Percentiles rank a stretch among this genome's conserved stretches.
These are phyloP conservation scores for Epinephelus lanceolatus DNA, from an alignment of 2,113 vertebrate genomes.

Conservation along the genomic window DNA sequence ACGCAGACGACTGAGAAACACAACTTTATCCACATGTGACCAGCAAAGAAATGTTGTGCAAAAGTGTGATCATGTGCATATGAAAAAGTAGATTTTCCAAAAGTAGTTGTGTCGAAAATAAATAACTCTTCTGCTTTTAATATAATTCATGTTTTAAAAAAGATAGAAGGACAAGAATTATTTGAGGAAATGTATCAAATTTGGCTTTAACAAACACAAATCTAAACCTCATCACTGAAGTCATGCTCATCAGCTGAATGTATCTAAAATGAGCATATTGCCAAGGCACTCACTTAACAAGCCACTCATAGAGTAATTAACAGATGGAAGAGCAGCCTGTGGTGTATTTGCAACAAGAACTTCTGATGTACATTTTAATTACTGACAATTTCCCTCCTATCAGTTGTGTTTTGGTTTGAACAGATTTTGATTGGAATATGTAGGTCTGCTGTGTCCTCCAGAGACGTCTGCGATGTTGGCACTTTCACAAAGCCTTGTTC, in stretches of 20 bases:
- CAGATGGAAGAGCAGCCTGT: slow-evolving; percentile 75
- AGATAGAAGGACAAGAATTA: not conserved
- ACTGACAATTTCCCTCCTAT: slow-evolving; percentile 66
- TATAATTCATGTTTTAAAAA: not conserved
- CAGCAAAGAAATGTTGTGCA: not conserved
- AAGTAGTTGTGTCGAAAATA: not conserved
- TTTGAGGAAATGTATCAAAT: slow-evolving; percentile 21
- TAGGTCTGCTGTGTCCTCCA: slow-evolving; percentile 53
- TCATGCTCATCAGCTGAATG: slow-evolving; percentile 57
- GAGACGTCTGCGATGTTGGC: slow-evolving; percentile 28
- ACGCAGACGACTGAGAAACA: not conserved
- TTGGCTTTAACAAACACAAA: slow-evolving; percentile 35
- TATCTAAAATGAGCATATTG: slow-evolving; percentile 53
- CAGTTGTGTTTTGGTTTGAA: slow-evolving; percentile 56
- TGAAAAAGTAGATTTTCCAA: not conserved
- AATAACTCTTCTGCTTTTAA: not conserved
- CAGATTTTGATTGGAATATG: slow-evolving; percentile 56
- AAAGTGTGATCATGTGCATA: not conserved
- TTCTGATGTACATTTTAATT: slow-evolving; percentile 77
- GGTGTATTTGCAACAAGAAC: slow-evolving; percentile 66
- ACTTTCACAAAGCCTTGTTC: slow-evolving; percentile 29
- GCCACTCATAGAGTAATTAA: slow-evolving; percentile 69
- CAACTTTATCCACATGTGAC: not conserved
- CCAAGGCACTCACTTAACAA: slow-evolving; percentile 61
- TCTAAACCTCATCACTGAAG: slow-evolving; percentile 45